Evolutionary conservation across 2,888 invertebrate species (phyloP).

Genomic region (Eupithecia inturbata): DNA sequence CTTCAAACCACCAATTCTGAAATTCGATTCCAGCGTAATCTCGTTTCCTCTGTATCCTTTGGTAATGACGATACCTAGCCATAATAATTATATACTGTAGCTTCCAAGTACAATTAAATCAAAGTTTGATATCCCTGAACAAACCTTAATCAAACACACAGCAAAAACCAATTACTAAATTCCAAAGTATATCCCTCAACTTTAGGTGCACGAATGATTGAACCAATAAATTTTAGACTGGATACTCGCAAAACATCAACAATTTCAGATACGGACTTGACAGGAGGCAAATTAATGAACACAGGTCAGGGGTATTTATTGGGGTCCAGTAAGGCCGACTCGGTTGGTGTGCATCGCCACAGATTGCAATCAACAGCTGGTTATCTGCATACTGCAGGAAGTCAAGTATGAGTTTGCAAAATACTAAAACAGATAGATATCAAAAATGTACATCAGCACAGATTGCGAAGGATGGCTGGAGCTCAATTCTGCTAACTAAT

Average conservation of each 20-base stretch:
- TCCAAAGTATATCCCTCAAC: conserved; percentile 61
- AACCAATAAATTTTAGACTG: conserved; percentile 69
- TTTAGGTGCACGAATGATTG: conserved; percentile 68
- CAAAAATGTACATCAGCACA: not conserved
- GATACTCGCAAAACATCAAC: conserved; percentile 79
- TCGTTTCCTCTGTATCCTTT: not conserved
- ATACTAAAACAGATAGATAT: too few relatives aligned
- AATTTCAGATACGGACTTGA: conserved; percentile 76
- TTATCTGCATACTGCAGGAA: not conserved
- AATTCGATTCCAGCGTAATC: not conserved
- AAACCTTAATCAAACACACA: conserved; percentile 31
- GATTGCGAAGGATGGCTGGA: not conserved
- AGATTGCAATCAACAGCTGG: conserved; percentile 3
- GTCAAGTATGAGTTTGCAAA: too few relatives aligned
- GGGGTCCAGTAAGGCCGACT: conserved; percentile 59
- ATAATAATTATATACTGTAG: not conserved
- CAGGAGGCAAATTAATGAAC: conserved; percentile 78
- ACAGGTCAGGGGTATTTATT: conserved; percentile 75
- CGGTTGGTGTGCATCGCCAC: conserved; percentile 48
- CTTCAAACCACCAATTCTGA: not conserved
- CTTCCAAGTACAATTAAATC: conserved; percentile 13
- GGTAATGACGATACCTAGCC: not conserved
- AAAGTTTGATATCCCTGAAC: conserved; percentile 24
- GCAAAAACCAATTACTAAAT: conserved; percentile 58
- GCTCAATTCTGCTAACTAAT: too few relatives aligned